Conservation (phyloP, 1,140 invertebrate genomes). For the Goniozus legneri region DNA sequence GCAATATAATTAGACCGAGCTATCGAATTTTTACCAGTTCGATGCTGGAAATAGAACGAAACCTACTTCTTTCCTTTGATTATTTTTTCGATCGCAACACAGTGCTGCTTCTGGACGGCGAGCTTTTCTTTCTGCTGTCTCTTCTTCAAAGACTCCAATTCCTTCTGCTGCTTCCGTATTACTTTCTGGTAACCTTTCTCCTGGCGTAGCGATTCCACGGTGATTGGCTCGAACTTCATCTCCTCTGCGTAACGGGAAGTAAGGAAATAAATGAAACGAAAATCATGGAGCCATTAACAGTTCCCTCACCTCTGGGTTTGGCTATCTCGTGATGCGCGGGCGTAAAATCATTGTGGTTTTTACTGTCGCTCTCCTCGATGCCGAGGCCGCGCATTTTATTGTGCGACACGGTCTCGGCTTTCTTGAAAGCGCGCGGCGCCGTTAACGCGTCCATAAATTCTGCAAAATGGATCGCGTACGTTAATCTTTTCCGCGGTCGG, state of each 20-base stretch:
- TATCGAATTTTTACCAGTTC: too few species aligned
- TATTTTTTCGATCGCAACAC: conserved; percentile 91
- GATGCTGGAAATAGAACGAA: not conserved
- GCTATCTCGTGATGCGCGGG: conserved; percentile 39
- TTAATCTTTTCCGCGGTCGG: too few species aligned
- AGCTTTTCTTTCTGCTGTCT: conserved; percentile 91
- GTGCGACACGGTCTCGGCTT: conserved; percentile 41
- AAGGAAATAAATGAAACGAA: conserved; percentile 13
- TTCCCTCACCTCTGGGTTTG: conserved; percentile 41
- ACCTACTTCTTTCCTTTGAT: conserved; percentile 88
- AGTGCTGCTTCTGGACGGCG: conserved; percentile 89
- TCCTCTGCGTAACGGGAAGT: conserved; percentile 49
- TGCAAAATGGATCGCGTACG: conserved; percentile 44
- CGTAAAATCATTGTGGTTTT: conserved; percentile 35
- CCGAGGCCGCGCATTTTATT: conserved; percentile 47
- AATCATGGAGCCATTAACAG: conserved; percentile 16
- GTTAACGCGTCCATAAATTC: conserved; percentile 97
- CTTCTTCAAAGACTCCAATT: conserved; percentile 87
- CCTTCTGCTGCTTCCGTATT: conserved; percentile 95
- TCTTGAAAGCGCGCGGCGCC: conserved; percentile 84
- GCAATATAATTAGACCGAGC: too few species aligned
- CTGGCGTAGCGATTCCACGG: conserved; percentile 80
- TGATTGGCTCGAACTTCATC: conserved; percentile 88
- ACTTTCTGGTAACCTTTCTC: conserved; percentile 95
- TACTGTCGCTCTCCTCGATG: conserved; percentile 47